Evolutionary conservation across 2,797 vertebrate species (phyloP), one percentile per base, ranked within the genome.

Genomic region (Acrossocheilus fasciatus): DNA sequence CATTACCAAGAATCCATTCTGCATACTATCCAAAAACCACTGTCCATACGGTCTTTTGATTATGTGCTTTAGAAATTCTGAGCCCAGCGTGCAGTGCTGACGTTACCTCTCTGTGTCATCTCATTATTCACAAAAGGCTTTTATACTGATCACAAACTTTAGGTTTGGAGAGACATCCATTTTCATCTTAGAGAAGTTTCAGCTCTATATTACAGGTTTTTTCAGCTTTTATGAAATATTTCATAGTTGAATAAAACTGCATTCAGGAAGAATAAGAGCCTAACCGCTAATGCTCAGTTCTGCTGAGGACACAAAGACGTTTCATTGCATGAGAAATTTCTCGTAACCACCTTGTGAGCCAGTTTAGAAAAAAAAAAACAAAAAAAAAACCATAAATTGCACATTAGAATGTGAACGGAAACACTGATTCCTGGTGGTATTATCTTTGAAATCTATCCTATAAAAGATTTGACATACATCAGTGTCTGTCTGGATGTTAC

Each of bases 1-100:
- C 62, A 83, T 64, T n/a, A 79, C 77, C 70, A 73, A 45, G 41
- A 73, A 73, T 18, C 39, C 4, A 79, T 80, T 80, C 26, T 75
- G 54, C 41, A 50, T 57, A 64, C 39, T 3, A 36, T 26, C 4
- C 41, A 47, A 83, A 83, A 64, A 18, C 57, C 68, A 72, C 41
- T 23, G 41, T 47, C 39, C 70, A 47, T 45, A 62, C 64, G 26
- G 54, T 62, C 39, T 45, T 83, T 81, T 36, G 34, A 20, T 81
- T 82, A 2, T 4, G 41, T 47, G 54, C 70, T 64, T 74, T 47
- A 62, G 26, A 74, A 47, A 36, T 18, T 47, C 39, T 9, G 36
- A 43, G 34, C 9, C 57, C 15, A 82, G 50, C 20, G 12, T 64
- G 41, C 70, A 47, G 72, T 76, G 82, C 43, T 66, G 57, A 76